Evolutionary conservation across 1,140 invertebrate species (phyloP).

Genomic region (Pectinophora gossypiella): DNA sequence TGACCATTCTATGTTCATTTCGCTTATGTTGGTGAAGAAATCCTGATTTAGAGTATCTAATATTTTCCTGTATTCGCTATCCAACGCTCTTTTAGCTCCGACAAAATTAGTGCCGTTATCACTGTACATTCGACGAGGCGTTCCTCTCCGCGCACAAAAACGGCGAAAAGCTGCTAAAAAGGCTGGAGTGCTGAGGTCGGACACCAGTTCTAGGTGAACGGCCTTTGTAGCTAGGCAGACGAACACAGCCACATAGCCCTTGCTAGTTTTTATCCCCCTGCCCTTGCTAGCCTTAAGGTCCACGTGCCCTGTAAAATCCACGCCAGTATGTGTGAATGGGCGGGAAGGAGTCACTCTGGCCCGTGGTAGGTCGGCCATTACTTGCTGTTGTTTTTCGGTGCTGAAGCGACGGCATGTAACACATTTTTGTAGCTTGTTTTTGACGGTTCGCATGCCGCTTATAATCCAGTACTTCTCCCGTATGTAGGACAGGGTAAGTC

Average conservation of each 20-base stretch:
- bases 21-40: too few relatives aligned
- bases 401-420: not conserved
- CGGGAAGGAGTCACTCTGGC: not conserved
- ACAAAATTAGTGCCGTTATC: constrained; percentile 5
- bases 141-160: constrained; percentile 39
- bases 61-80: not conserved
- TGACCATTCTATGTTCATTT: not conserved
- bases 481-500: constrained; percentile 15
- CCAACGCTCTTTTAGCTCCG: not conserved
- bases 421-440: not conserved
- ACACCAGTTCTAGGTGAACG: constrained; percentile 28
- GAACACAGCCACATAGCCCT: constrained; percentile 2
- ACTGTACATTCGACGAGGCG: not conserved
- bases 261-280: not conserved
- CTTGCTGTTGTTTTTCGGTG: not conserved
- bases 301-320: constrained; percentile 2
- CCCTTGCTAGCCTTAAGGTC: not conserved
- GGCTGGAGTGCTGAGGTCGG: constrained; percentile 12
- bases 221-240: constrained; percentile 16
- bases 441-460: not conserved
- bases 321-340: not conserved
- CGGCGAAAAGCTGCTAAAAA: constrained; percentile 45
- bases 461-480: constrained; percentile 14
- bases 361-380: constrained; percentile 2
- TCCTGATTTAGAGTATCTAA: not conserved